Percentiles rank a stretch among this genome's conserved stretches.
These are phyloP conservation scores for Oreamnos americanus DNA, from an alignment of 2,113 vertebrate species.

Conservation along the genomic window DNA sequence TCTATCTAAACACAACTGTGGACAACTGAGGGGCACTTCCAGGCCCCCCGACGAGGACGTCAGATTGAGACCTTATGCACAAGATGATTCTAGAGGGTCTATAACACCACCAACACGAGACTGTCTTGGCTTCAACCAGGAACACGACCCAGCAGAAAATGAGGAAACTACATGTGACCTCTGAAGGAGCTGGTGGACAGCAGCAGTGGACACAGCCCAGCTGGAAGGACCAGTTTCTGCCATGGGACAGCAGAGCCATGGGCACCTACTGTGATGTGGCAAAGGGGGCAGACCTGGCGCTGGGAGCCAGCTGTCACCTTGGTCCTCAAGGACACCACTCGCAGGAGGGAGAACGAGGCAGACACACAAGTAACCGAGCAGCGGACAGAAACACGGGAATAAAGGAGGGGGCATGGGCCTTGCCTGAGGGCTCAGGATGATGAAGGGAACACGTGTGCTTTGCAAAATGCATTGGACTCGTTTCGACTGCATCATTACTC, in stretches of 20 bases:
- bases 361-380: rapidly evolving
- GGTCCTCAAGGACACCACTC: not conserved
- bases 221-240: no score
- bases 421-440: not conserved
- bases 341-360: not conserved
- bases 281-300: not conserved
- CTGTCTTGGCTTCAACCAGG: not conserved
- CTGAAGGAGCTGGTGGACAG: not conserved
- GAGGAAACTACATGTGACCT: not conserved
- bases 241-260: rapidly evolving
- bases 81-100: not conserved
- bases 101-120: rapidly evolving
- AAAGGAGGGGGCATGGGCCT: not conserved
- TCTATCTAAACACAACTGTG: rapidly evolving
- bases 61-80: rapidly evolving
- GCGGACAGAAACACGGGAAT: not conserved
- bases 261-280: not conserved
- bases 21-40: not conserved
- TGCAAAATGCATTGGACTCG: rapidly evolving
- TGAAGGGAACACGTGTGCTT: rapidly evolving
- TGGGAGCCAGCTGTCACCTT: rapidly evolving
- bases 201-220: rapidly evolving
- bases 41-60: not conserved
- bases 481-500: rapidly evolving
- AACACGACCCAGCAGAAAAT: not conserved